A percentile compares a stretch with the other conserved stretches of the same genome.
These are phyloP conservation scores for Rhadinocentrus ornatus DNA, from an alignment of 2,797 vertebrate genomes.

Conservation along the genomic window DNA sequence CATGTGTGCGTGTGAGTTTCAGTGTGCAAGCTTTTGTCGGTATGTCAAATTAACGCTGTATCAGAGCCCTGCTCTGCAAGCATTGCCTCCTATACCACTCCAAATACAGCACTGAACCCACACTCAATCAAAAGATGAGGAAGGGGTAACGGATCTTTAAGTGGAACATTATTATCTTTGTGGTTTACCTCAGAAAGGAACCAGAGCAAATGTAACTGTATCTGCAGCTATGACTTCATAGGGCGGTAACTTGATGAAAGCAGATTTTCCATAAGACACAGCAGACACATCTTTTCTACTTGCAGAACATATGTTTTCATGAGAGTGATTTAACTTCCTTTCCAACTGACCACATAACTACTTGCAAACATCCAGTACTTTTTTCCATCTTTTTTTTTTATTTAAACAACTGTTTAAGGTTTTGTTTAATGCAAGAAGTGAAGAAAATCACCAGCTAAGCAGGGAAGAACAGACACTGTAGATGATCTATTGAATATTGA, in stretches of 20 bases:
- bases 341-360: slow-evolving; percentile 45
- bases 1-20: slow-evolving; percentile 40
- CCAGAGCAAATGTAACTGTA: slow-evolving; percentile 44
- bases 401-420: slow-evolving; percentile 34
- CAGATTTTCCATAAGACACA: slow-evolving; percentile 64
- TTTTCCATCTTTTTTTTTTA: neutral
- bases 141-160: slow-evolving; percentile 5
- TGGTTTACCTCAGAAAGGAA: slow-evolving; percentile 51
- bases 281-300: slow-evolving; percentile 20
- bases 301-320: slow-evolving; percentile 24
- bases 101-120: slow-evolving; percentile 11
- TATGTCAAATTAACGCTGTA: slow-evolving; percentile 66
- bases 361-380: slow-evolving; percentile 40
- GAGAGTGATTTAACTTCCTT: slow-evolving; percentile 21
- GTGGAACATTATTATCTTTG: slow-evolving; percentile 33
- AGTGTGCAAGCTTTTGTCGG: slow-evolving; percentile 49
- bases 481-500: neutral
- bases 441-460: slow-evolving; percentile 43
- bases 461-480: slow-evolving; percentile 29
- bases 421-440: slow-evolving; percentile 23
- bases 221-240: slow-evolving; percentile 49
- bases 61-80: slow-evolving; percentile 50
- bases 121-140: slow-evolving; percentile 29
- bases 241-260: slow-evolving; percentile 45
- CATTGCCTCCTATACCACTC: slow-evolving; percentile 32